These are phyloP conservation scores for Pampus argenteus DNA, from an alignment of 2,797 vertebrate genomes.

Conservation along the genomic window DNA sequence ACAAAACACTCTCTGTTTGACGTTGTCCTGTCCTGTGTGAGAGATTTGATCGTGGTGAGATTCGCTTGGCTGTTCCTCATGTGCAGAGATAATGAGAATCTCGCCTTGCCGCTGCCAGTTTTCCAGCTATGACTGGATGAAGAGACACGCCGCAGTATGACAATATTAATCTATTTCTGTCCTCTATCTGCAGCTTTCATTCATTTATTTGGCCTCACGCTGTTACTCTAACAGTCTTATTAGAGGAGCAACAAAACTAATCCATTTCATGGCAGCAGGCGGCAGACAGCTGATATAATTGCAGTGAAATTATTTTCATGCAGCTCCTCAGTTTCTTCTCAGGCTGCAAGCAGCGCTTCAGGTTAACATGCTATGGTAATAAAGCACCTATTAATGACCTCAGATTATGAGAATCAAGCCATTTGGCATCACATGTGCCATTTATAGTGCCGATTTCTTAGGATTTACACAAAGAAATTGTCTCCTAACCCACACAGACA, in stretches of 20 bases:
- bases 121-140: constrained; percentile 47
- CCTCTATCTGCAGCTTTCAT: constrained; percentile 50
- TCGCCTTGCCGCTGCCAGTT: constrained; percentile 18
- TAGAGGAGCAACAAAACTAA: constrained; percentile 61
- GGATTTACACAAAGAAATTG: neutral
- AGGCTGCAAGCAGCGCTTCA: constrained; percentile 33
- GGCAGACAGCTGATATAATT: constrained; percentile 62
- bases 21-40: constrained; percentile 51
- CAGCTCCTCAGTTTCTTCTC: constrained; percentile 49
- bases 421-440: constrained; percentile 32
- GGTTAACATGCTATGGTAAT: constrained; percentile 51
- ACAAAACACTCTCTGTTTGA: constrained; percentile 68
- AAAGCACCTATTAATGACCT: constrained; percentile 52
- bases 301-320: constrained; percentile 61
- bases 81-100: constrained; percentile 48
- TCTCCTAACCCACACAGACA: neutral
- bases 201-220: constrained; percentile 61
- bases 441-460: constrained; percentile 8
- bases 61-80: constrained; percentile 33
- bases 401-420: constrained; percentile 37
- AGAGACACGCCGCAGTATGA: constrained; percentile 38
- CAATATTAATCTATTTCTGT: constrained; percentile 58
- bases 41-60: constrained; percentile 32
- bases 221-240: constrained; percentile 62
- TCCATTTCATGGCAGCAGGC: constrained; percentile 65